Percentiles rank a stretch among this genome's conserved stretches.
Conservation (phyloP, 2,888 invertebrate genomes). For the Acrocyrtus sp. region DNA sequence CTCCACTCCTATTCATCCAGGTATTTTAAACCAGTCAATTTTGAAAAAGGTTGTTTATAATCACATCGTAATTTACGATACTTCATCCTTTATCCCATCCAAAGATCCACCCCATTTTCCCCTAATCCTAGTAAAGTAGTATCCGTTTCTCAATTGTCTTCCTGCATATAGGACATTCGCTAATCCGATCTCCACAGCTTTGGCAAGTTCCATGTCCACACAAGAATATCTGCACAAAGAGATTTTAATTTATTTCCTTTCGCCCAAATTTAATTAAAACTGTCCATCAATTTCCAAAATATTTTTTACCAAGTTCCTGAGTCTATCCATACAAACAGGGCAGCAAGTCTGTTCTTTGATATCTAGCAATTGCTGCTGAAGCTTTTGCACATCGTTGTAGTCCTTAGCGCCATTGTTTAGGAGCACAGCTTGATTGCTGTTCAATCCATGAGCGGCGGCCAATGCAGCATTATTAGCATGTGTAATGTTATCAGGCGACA, state of each 20-base stretch:
- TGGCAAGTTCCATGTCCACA: constrained; percentile 97
- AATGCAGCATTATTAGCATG: constrained; percentile 58
- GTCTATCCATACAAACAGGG: constrained; percentile 95
- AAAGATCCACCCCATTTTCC: too few species aligned
- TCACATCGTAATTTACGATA: too few species aligned
- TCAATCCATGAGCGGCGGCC: constrained; percentile 47
- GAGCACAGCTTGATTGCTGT: constrained; percentile 39
- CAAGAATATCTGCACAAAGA: constrained; percentile 54
- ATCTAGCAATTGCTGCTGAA: constrained; percentile 95
- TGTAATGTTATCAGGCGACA: constrained; percentile 59
- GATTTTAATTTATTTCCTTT: too few species aligned
- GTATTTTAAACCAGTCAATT: too few species aligned
- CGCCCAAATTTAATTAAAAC: too few species aligned
- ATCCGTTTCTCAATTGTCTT: constrained; percentile 97
- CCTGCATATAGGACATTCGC: constrained; percentile 96
- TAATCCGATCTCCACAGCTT: constrained; percentile 98
- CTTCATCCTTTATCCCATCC: too few species aligned
- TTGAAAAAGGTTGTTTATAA: too few species aligned
- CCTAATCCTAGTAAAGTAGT: constrained; percentile 85
- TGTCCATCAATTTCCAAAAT: too few species aligned
- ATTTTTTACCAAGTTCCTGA: constrained; percentile 85
- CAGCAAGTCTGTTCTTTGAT: constrained; percentile 99
- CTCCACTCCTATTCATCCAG: too few species aligned
- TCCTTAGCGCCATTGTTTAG: constrained; percentile 78
- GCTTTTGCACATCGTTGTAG: constrained; percentile 84